phyloP scores from a whole-genome alignment of 2,888 invertebrate species.

The Seladonia tumulorum region DNA sequence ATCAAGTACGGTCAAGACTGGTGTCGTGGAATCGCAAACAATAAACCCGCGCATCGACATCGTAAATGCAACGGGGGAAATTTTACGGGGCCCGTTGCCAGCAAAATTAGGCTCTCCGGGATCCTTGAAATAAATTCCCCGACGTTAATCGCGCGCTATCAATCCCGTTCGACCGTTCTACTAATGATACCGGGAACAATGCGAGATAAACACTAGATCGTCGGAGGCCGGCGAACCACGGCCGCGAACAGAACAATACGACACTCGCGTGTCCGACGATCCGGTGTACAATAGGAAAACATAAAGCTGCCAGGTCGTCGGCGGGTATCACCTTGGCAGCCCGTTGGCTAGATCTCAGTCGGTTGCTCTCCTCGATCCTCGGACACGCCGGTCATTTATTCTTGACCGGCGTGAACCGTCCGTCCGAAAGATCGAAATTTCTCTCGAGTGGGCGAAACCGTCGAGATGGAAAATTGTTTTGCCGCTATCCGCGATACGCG shows the following conservation, averaged over 20 bases:
- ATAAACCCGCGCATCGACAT: too few relatives aligned
- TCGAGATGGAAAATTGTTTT: conserved; percentile 73
- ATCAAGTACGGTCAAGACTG: background rate
- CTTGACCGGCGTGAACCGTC: conserved; percentile 46
- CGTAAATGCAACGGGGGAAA: too few relatives aligned
- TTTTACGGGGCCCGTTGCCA: too few relatives aligned
- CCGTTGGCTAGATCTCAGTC: conserved; percentile 16
- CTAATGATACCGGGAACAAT: conserved; percentile 8
- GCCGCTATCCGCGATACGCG: conserved; percentile 63
- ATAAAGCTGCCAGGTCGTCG: background rate
- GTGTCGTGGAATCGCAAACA: too few relatives aligned
- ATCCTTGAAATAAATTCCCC: background rate
- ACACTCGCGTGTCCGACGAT: background rate
- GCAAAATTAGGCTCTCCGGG: background rate
- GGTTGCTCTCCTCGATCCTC: background rate
- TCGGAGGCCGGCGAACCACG: background rate
- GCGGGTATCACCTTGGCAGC: conserved; percentile 22
- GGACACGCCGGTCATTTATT: conserved; percentile 62
- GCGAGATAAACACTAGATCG: background rate
- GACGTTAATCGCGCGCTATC: background rate
- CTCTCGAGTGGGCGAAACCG: conserved; percentile 68
- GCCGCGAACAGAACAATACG: background rate
- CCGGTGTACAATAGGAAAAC: conserved; percentile 6
- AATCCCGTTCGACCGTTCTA: background rate
- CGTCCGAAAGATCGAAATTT: conserved; percentile 67